Evolutionary conservation across 2,113 vertebrate species (phyloP).

Genomic region (Pachyramphus minor): DNA sequence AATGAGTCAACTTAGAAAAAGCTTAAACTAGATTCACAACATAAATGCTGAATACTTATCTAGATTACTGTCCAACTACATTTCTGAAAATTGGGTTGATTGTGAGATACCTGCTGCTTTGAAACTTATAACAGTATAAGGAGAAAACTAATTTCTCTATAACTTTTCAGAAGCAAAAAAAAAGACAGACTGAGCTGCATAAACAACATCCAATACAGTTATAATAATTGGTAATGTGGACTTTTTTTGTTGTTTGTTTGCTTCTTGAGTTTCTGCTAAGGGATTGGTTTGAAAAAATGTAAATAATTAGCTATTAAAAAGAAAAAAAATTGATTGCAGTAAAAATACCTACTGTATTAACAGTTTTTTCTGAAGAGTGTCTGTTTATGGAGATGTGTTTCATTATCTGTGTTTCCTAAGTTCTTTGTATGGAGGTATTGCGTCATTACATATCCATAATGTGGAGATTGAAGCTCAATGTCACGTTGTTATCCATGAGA

Average conservation of each 20-base stretch:
- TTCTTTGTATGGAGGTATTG: background rate
- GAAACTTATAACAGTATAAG: background rate
- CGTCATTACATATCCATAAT: background rate
- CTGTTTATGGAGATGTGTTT: background rate
- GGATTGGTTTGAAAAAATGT: background rate
- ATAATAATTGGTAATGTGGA: background rate
- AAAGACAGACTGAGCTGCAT: background rate
- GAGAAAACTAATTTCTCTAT: background rate
- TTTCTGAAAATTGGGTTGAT: background rate
- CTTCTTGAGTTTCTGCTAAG: background rate
- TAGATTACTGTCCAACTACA: background rate
- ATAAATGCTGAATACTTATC: background rate
- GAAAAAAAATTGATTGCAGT: background rate
- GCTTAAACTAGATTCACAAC: background rate
- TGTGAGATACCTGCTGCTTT: background rate
- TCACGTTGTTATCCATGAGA: background rate
- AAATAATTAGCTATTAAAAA: background rate
- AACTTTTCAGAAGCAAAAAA: background rate
- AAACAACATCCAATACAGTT: background rate
- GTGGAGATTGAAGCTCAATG: background rate
- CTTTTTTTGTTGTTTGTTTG: background rate
- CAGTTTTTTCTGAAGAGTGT: background rate
- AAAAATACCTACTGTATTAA: background rate
- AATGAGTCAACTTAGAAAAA: background rate
- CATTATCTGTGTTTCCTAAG: background rate